Percentiles rank a stretch among this genome's conserved stretches.
phyloP scores from a whole-genome alignment of 2,797 vertebrate species.

The Heteromormyrus szaboi region DNA sequence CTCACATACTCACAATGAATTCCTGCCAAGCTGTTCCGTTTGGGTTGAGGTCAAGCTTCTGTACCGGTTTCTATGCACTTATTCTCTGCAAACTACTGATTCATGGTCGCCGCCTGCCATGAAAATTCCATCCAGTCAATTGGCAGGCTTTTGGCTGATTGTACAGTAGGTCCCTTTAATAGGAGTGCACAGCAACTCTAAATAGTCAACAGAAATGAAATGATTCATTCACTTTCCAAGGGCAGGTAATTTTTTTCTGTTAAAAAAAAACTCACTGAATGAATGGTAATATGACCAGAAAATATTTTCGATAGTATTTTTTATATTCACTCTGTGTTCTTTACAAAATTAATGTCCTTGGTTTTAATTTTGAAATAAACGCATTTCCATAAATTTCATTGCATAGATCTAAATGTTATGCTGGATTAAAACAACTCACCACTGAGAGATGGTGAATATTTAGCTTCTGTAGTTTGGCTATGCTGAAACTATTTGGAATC shows the following conservation, averaged over 20 bases:
- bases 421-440: not conserved
- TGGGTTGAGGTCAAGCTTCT: not conserved
- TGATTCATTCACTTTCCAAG: slow-evolving; percentile 1
- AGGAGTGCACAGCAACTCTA: not conserved
- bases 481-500: not conserved
- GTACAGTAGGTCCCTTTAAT: not conserved
- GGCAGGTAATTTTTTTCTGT: not conserved
- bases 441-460: not conserved
- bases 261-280: not conserved
- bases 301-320: not conserved
- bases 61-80: not conserved
- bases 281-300: not conserved
- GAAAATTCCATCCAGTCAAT: not conserved
- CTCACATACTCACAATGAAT: not conserved
- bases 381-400: not conserved
- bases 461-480: not conserved
- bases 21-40: not conserved
- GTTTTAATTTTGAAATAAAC: not conserved
- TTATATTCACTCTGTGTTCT: not conserved
- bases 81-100: not conserved
- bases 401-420: not conserved
- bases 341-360: not conserved
- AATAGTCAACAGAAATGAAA: not conserved
- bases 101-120: not conserved
- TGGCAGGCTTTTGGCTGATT: not conserved